Conservation (phyloP, 23 tunicate genomes). For the Oikopleura dioica region DNA sequence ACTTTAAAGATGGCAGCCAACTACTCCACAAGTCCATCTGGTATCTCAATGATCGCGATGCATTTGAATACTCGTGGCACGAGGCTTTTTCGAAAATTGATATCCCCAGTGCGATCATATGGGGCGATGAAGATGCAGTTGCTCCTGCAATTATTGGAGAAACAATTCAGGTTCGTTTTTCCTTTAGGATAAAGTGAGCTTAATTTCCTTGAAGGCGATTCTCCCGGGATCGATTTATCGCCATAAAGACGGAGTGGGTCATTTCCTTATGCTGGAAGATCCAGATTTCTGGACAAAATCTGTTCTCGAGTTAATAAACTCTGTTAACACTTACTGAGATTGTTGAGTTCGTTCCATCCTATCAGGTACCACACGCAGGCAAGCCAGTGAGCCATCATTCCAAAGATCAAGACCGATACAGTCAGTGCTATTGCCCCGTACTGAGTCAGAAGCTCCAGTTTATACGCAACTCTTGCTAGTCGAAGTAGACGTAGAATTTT, state of each 20-base stretch:
- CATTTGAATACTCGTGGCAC: conserved; percentile 76
- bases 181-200: too few species aligned
- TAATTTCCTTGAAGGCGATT: too few species aligned
- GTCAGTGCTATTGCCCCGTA: conserved; percentile 1
- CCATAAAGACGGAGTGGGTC: conserved; percentile 25
- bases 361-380: conserved; percentile 9
- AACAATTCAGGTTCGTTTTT: conserved; percentile 21
- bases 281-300: conserved; percentile 39
- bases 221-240: conserved; percentile 18
- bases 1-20: conserved; percentile 17
- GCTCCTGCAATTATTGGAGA: conserved; percentile 30
- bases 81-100: conserved; percentile 35
- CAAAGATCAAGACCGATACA: conserved; percentile 1
- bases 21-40: conserved; percentile 28
- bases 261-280: conserved; percentile 68
- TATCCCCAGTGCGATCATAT: conserved; percentile 27
- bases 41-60: conserved; percentile 59
- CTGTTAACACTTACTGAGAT: too few species aligned
- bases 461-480: neutral
- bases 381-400: conserved; percentile 11
- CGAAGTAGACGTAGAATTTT: conserved; percentile 13
- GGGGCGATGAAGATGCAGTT: conserved; percentile 85
- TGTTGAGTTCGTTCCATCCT: neutral
- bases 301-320: conserved; percentile 17
- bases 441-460: conserved; percentile 1